phyloP scores from a whole-genome alignment of 1,140 invertebrate genomes.

The Pemphigus obesinymphae region DNA sequence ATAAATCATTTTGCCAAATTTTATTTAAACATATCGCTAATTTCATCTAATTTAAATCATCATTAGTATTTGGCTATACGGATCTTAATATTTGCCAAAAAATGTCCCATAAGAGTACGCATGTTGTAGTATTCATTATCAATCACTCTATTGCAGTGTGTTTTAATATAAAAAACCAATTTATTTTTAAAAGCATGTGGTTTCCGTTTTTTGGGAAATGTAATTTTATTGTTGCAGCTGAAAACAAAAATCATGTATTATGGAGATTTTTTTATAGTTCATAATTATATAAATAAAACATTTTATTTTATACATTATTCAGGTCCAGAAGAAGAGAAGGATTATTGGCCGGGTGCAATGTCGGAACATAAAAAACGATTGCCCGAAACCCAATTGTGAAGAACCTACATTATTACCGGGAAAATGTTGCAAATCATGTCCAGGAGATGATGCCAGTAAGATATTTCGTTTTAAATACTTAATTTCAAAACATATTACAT shows the following conservation, averaged over 20 bases:
- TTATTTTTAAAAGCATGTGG: too few relatives aligned
- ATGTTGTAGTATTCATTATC: too few relatives aligned
- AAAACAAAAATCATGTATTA: too few relatives aligned
- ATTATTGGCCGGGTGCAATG: slow-evolving; percentile 80
- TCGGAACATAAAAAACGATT: slow-evolving; percentile 84
- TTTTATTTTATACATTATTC: slow-evolving; percentile 44
- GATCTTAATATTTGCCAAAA: not conserved
- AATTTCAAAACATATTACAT: not conserved
- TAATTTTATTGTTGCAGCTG: not conserved
- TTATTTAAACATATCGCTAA: not conserved
- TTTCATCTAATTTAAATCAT: not conserved
- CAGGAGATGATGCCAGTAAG: slow-evolving; percentile 68
- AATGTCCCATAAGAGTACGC: not conserved
- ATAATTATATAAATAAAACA: too few relatives aligned
- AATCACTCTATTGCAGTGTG: too few relatives aligned
- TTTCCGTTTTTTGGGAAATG: too few relatives aligned
- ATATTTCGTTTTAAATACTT: slow-evolving; percentile 3
- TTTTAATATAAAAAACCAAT: not conserved
- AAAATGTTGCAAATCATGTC: slow-evolving; percentile 84
- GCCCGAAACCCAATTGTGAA: slow-evolving; percentile 76
- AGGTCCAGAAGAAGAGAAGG: slow-evolving; percentile 83
- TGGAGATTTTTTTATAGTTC: too few relatives aligned
- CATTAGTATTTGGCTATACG: not conserved
- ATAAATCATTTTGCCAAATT: not conserved
- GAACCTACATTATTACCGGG: slow-evolving; percentile 78